Conservation (phyloP, 2,888 invertebrate species). For the Vanessa cardui region DNA sequence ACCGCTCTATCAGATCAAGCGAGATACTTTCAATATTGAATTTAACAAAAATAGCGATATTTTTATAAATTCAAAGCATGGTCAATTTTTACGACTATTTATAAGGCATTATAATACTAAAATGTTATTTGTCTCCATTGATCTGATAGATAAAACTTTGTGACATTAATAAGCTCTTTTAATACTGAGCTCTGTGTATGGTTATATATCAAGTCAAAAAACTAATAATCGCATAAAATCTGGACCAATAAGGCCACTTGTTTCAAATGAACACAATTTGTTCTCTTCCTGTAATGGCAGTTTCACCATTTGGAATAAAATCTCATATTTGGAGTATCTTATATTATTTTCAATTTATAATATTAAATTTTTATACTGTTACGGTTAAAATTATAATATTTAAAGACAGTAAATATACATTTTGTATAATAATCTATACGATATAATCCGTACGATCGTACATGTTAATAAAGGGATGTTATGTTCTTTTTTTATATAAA, state of each 20-base stretch:
- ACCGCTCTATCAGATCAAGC: constrained; percentile 11
- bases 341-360: neutral
- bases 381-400: constrained; percentile 6
- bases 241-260: constrained; percentile 32
- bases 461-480: too few relatives aligned
- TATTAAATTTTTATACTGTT: constrained; percentile 11
- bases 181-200: constrained; percentile 28
- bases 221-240: constrained; percentile 17
- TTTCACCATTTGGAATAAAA: constrained; percentile 30
- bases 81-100: too few relatives aligned
- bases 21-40: constrained; percentile 1
- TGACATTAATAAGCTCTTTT: constrained; percentile 22
- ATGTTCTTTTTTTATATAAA: too few relatives aligned
- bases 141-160: constrained; percentile 8
- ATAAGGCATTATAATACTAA: too few relatives aligned
- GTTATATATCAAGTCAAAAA: constrained; percentile 12
- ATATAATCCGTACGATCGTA: too few relatives aligned
- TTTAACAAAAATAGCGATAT: neutral
- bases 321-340: neutral
- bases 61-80: too few relatives aligned
- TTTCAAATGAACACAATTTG: constrained; percentile 33
- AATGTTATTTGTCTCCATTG: neutral
- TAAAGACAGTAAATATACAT: neutral
- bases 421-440: neutral
- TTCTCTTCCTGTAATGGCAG: constrained; percentile 26